Base-by-base conservation (phyloP, 2,797 vertebrate species). In the Sebastes paucispinis region DNA sequence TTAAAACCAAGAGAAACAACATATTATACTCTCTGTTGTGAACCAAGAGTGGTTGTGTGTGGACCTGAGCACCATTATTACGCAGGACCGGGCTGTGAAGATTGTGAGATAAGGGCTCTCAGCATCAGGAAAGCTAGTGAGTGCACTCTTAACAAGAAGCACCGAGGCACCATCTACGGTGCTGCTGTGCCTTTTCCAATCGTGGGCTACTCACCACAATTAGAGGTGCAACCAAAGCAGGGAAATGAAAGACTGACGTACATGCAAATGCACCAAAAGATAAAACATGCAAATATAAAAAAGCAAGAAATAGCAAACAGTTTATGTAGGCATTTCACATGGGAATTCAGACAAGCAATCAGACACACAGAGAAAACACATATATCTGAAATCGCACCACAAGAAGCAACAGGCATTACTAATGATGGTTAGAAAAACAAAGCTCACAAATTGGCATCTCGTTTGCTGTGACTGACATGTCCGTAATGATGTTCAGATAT, bases 231-330 rank as follows among this genome's bases (percentile, higher is more conserved):
- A 67, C 25, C 47, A 68, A 47, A 72, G 25, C 66, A 69, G 24
- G n/a, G 55, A 66, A 73, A 73, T 68, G 31, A 73, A 18, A 70
- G 27, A 24, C 24, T 55, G 75, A 73, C 2, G 5, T 1, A 68
- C 18, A 52, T 59, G 67, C 32, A 76, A 71, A 81, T 65, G 57
- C 20, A 63, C 57, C 8, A 57, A 70, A 65, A 79, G n/a, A 69
- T 39, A 80, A 1, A 87, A 78, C 11, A 71, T 55, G 25, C 64
- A 73, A 50, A 69, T 65, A 14, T 24, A 75, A 55, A 78, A 76
- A n/a, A 7, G 1, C 57, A 13, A 34, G 39, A 47, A 67, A 71
- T 11, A 5, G 20, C 7, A 68, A 84, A 81, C 8, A 59, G 25
- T 81, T 78, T 57, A 50, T 84, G 36, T 54, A 64, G 16, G 24